Base-by-base conservation (phyloP, 2,113 vertebrate species). In the Lepus americanus region DNA sequence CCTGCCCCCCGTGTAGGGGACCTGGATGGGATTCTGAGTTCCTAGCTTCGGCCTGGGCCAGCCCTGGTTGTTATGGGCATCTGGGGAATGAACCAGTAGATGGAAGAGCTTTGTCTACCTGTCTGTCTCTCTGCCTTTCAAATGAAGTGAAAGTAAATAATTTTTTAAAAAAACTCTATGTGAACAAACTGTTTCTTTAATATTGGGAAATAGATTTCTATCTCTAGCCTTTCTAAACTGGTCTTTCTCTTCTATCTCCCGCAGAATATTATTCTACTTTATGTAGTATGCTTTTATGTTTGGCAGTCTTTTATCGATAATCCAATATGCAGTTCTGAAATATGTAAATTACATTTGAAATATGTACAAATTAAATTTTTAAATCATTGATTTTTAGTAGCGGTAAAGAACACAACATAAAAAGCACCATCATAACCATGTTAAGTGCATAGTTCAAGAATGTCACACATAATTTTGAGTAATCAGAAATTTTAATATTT, bases 191-290 rank as follows among this genome's bases (percentile, higher is more conserved):
- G 6, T 73, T 95, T 77, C 61, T 82, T 84, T 63, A 73, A 81
- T 36, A 39, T 3, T 13, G 9, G 33, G 20, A 79, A 44, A 44
- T 67, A 59, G 9, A 88, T 91, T 92, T 90, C 25, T 63, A 69
- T 73, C 55, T 89, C 67, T 87, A 33, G 25, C 5, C 61, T 95
- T 81, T n/a, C 89, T 55, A 82, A 61, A 81, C 22, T 74, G 17
- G 17, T 55, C 63, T 90, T 94, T 77, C 49, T 70, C 19, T 74
- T 89, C 55, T 72, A 1, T 61, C 31, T 76, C 31, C 31, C 74
- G 44, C 31, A 63, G 74, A 95, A 86, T 89, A 93, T 63, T 89
- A 90, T 89, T 36, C 22, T 33, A 72, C 19, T 59, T 17, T 19
- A 53, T 44, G 2, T 70, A 27, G 19, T 82, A 19, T 59, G 31